These are phyloP conservation scores for Papilio polytes DNA, from an alignment of 1,140 invertebrate genomes.

Conservation along the genomic window DNA sequence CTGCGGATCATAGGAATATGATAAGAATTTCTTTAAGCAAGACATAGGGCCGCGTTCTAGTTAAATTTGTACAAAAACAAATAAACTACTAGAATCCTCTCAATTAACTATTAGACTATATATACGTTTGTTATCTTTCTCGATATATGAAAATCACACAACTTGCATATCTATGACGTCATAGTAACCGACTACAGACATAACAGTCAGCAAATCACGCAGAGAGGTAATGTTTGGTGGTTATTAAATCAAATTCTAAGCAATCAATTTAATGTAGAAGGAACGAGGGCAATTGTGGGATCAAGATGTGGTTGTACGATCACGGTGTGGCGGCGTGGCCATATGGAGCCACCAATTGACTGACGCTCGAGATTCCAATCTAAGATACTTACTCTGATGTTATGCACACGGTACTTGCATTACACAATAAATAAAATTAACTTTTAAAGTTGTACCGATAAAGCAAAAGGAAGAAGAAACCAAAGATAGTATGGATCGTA, in stretches of 20 bases:
- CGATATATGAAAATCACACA: too few relatives aligned
- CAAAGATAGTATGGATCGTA: too few relatives aligned
- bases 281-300: constrained; percentile 36
- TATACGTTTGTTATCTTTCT: neutral
- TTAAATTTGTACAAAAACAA: neutral
- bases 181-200: neutral
- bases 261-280: constrained; percentile 35
- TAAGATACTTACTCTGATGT: too few relatives aligned
- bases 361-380: constrained; percentile 31
- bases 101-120: too few relatives aligned
- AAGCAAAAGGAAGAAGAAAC: too few relatives aligned
- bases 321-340: constrained; percentile 27
- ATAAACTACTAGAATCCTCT: neutral
- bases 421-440: too few relatives aligned
- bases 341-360: constrained; percentile 36
- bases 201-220: constrained; percentile 32
- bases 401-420: too few relatives aligned
- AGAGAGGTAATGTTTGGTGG: constrained; percentile 36
- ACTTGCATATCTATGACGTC: constrained; percentile 19
- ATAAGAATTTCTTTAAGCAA: neutral
- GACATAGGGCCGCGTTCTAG: neutral
- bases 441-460: too few relatives aligned
- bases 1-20: too few relatives aligned
- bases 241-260: constrained; percentile 39
- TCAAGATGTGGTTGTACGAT: constrained; percentile 33